A percentile compares a stretch with the other conserved stretches of the same genome.
Conservation (phyloP, 2,797 vertebrate species). For the Xenentodon cancila region DNA sequence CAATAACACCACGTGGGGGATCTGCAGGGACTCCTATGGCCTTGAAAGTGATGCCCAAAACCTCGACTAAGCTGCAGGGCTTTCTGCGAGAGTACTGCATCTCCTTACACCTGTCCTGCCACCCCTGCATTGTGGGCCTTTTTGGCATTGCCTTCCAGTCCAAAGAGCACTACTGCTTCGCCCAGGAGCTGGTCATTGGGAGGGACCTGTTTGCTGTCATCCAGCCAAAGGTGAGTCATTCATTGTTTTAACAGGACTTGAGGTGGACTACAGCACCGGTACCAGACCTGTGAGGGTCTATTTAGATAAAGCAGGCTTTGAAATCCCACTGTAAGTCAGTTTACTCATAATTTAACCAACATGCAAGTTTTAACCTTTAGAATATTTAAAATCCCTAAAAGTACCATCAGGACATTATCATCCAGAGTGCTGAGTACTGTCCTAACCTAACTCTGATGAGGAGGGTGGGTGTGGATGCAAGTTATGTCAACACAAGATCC, state of each 20-base stretch:
- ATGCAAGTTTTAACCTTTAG: no score
- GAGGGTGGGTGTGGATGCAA: no score
- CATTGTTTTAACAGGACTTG: slow-evolving; percentile 4
- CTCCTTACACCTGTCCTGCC: slow-evolving; percentile 82
- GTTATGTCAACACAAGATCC: no score
- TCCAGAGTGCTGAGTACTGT: no score
- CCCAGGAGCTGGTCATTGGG: slow-evolving; percentile 84
- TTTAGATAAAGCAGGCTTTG: background rate
- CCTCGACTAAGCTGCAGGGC: slow-evolving; percentile 83
- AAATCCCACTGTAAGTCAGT: no score
- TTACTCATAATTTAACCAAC: no score
- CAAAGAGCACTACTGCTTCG: slow-evolving; percentile 84
- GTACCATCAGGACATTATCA: no score
- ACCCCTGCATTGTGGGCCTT: slow-evolving; percentile 86
- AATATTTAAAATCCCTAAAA: no score
- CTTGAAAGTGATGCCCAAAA: slow-evolving; percentile 86
- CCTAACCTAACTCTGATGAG: no score
- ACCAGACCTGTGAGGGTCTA: background rate
- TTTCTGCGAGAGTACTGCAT: slow-evolving; percentile 88
- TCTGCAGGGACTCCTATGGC: slow-evolving; percentile 86
- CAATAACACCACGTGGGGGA: slow-evolving; percentile 23
- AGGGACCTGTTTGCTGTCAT: slow-evolving; percentile 86
- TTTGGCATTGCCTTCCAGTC: slow-evolving; percentile 88
- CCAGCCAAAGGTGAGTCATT: slow-evolving; percentile 81
- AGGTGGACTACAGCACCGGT: background rate